Base-by-base conservation (phyloP, 2,113 vertebrate species). In the Trogon melanurus region DNA sequence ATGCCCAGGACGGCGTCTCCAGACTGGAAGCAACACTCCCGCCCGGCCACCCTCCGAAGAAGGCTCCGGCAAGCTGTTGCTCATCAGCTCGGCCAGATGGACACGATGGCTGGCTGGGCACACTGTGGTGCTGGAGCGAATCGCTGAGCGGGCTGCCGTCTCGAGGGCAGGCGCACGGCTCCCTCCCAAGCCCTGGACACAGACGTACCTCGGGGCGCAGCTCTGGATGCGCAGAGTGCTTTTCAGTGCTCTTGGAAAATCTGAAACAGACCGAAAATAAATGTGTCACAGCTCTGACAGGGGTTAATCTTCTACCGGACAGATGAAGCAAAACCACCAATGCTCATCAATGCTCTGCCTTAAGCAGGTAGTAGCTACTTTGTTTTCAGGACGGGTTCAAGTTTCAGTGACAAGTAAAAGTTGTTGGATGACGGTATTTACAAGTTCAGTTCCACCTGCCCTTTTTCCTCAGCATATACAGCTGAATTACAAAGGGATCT, bases 1-100 rank as follows among this genome's bases (percentile, higher is more conserved):
- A 50, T 79, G 74, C 87, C 93, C 93, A 66, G 66, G 47, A 7
- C 73, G 34, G 23, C 0, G 13, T 93, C 93, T 91, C 56, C 17
- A 85, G 88, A 70, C 79, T 88, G 41, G 34, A 57, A 91, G 89
- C 89, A 91, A 30, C 75, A 3, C 84, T 82, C 74, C 91, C 79
- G 90, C 66, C 86, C 16, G 2, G 79, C 69, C 81, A 84, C 88
- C 74, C 85, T 75, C 82, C 3, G 13, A 69, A 67, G 13, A 69
- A 67, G 71, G n/a, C 60, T 61, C 1, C 30, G 13, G 51, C 89
- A 85, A 91, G 89, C 91, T 95, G 88, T 44, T 92, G 91, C 75
- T 85, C 57, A 88, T 89, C 90, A 71, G 74, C 53, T 62, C 2
- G 0, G 51, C 32, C 71, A 91, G 93, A 81, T 69, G 89, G 76